Evolutionary conservation across 2,888 invertebrate species (phyloP), one percentile per base, ranked within the genome.

Genomic region (Sesamia inferens): DNA sequence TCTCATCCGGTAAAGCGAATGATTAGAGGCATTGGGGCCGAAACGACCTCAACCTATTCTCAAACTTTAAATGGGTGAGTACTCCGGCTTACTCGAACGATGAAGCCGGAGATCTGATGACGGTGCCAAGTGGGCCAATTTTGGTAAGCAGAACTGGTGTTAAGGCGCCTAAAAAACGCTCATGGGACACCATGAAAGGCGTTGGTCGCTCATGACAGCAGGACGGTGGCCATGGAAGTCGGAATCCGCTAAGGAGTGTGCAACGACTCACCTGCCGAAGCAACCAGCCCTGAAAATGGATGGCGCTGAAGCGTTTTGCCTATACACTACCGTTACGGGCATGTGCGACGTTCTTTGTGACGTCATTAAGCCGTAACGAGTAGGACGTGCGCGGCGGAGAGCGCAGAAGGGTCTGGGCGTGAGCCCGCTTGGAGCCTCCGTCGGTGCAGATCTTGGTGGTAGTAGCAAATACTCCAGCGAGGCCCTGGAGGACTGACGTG

Each of bases 61-160:
- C 31, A 31, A 31, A 97, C 97, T 97, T 97, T 97, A 97, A 97
- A 97, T 97, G 97, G 97, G 97, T 97, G 97, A 97, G 97, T 97
- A 93, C 95, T 96, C 95, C 93, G 96, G 95, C 97, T 97, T 97
- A 93, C 96, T 97, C 93, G 92, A 96, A 93, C 75, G 83, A 89
- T 94, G 96, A 96, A 96, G 95, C 93, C 94, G 93, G 93, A 93
- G 94, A 31, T 31, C 31, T 31, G 31, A 31, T 31, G 31, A 31
- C 31, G 31, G 31, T 3, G 31, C 31, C 31, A 31, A 31, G 31
- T 31, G 31, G 31, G 31, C 31, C 31, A 31, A 31, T 31, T 31
- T 31, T 31, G 31, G 97, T 97, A 97, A 97, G 97, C 97, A 97
- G 97, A 97, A 97, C 97, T 97, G 97, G 97, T 96, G 97, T 97